phyloP scores from a whole-genome alignment of 2,797 vertebrate species.

The Hydrophis major region DNA sequence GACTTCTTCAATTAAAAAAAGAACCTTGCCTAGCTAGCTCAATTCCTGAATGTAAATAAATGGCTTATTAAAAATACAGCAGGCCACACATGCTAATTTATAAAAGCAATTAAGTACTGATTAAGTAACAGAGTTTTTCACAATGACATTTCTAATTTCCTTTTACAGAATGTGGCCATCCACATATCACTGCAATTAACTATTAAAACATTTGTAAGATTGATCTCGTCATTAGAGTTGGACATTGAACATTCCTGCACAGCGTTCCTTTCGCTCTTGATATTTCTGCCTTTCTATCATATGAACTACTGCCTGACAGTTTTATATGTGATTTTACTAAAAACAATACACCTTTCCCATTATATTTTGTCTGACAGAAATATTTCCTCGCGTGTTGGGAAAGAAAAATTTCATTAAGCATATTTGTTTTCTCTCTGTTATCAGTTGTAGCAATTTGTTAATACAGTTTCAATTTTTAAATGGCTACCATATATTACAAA shows the following conservation, averaged over 20 bases:
- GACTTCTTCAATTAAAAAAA: not conserved
- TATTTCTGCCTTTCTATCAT: not conserved
- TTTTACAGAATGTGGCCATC: constrained; percentile 1
- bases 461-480: not conserved
- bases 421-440: not conserved
- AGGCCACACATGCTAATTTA: constrained; percentile 6
- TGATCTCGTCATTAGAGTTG: not conserved
- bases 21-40: not conserved
- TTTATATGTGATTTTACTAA: not conserved
- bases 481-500: not conserved
- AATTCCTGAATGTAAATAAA: constrained; percentile 14
- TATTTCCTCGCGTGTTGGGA: not conserved
- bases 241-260: constrained; percentile 10
- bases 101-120: constrained; percentile 14
- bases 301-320: not conserved
- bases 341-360: not conserved
- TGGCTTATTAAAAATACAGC: constrained; percentile 12
- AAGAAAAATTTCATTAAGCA: not conserved
- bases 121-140: constrained; percentile 27
- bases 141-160: constrained; percentile 21
- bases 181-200: constrained; percentile 18
- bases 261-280: not conserved
- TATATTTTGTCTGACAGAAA: not conserved
- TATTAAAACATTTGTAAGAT: constrained; percentile 5
- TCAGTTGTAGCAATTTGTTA: not conserved